Evolutionary conservation across 2,888 invertebrate species (phyloP), one percentile per base, ranked within the genome.

Genomic region (Ichneumoninae sp.): DNA sequence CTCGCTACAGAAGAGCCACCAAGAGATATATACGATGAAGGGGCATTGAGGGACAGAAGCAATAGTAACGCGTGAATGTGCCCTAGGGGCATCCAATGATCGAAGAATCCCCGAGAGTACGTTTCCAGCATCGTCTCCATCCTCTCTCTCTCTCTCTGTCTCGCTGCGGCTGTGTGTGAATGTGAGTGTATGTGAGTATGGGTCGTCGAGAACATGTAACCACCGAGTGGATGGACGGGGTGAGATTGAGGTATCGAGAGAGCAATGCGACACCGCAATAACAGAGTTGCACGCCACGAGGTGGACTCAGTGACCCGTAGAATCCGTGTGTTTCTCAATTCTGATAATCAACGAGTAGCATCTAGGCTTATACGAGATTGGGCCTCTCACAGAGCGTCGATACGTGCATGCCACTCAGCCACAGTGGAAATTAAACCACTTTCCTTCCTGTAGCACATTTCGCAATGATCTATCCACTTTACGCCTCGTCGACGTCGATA

Each of bases 271-370:
- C 79, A 75, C 40, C 69, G 52, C 70, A 70, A 83, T 79, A 70
- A 71, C 63, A 57, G 73, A 54, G 36, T 19, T 66, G n/a, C 19
- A 30, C 52, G 30, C 26, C 10, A 52, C n/a, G 30, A 36, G 33
- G 26, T n/a, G 65, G 63, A 50, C 75, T 68, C 69, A 66, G 60
- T 47, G 75, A 71, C 70, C n/a, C 57, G 70, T 77, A 74, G 44
- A 78, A 76, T 80, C 73, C 76, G 79, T 63, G 33, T 33, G 63
- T 83, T 82, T 80, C 82, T 85, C 76, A 75, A 83, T 83, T 85
- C 73, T 76, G 75, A 68, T 82, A 76, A 85, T 85, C 80, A 83
- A 73, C 82, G 57, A 66, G 65, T 52, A 52, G 50, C 54, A 52
- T 44, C 22, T 6, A 63, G 71, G 30, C 54, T 44, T 44, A 57